phyloP scores from a whole-genome alignment of 2,797 vertebrate species.

The Chromobotia macracanthus region DNA sequence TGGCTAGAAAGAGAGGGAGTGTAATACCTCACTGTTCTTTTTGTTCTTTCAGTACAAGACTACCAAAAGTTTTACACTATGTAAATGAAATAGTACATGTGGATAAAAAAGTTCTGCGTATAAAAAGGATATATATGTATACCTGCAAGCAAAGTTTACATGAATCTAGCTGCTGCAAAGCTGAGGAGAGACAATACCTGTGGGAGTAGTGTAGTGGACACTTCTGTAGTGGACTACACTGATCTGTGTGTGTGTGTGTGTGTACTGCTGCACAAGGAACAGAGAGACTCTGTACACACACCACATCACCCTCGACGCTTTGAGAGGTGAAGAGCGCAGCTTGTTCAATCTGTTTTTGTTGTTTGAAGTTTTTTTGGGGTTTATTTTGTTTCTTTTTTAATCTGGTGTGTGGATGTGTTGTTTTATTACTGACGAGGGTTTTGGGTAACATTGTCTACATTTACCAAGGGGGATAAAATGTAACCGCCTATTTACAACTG shows the following conservation, averaged over 20 bases:
- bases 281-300: conserved; percentile 77
- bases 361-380: conserved; percentile 70
- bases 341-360: conserved; percentile 79
- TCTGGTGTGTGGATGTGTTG: conserved; percentile 86
- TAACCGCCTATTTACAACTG: conserved; percentile 95
- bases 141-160: conserved; percentile 92
- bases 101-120: conserved; percentile 59
- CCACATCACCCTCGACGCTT: conserved; percentile 85
- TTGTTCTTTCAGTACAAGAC: conserved; percentile 86
- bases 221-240: conserved; percentile 72
- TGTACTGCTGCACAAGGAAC: conserved; percentile 72
- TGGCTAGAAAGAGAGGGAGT: conserved; percentile 77
- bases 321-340: conserved; percentile 85
- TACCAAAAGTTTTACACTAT: conserved; percentile 89
- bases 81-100: conserved; percentile 70
- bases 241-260: conserved; percentile 55
- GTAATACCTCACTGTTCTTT: conserved; percentile 90
- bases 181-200: conserved; percentile 80
- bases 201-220: conserved; percentile 6
- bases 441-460: conserved; percentile 86
- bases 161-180: conserved; percentile 95
- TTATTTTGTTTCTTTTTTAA: conserved; percentile 80
- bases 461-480: conserved; percentile 76
- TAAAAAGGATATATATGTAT: conserved; percentile 53
- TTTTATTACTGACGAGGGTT: conserved; percentile 84